phyloP scores from a whole-genome alignment of 2,797 vertebrate species.

The Eulemur rubriventer region DNA sequence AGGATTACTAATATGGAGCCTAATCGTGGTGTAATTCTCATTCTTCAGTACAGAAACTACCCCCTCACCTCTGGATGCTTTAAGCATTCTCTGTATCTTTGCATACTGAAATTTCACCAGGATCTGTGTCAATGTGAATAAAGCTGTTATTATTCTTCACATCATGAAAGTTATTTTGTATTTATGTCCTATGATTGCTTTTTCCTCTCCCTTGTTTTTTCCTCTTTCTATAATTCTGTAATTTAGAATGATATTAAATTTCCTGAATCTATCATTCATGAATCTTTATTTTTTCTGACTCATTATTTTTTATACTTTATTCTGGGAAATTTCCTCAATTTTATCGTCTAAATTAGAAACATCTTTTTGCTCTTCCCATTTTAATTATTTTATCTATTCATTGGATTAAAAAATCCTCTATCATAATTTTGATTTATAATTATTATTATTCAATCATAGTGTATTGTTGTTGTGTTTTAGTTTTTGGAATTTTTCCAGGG shows the following conservation, averaged over 20 bases:
- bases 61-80: background rate
- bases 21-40: background rate
- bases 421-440: background rate
- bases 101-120: background rate
- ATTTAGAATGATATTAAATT: background rate
- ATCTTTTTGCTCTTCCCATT: background rate
- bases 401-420: background rate
- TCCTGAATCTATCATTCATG: background rate
- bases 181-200: background rate
- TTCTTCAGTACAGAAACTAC: background rate
- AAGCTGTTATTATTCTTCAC: background rate
- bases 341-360: background rate
- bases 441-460: background rate
- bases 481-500: background rate
- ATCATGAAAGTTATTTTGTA: conserved; percentile 39
- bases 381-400: conserved; percentile 24
- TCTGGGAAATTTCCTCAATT: background rate
- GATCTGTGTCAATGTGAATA: background rate
- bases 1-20: background rate
- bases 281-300: background rate
- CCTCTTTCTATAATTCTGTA: background rate
- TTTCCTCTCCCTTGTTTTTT: background rate
- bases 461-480: background rate
- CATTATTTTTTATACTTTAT: background rate
- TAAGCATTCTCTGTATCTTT: background rate